Evolutionary conservation across 2,797 vertebrate genomes (phyloP), one percentile per base, ranked within the genome.

Genomic region (Myiotriccus ornatus): DNA sequence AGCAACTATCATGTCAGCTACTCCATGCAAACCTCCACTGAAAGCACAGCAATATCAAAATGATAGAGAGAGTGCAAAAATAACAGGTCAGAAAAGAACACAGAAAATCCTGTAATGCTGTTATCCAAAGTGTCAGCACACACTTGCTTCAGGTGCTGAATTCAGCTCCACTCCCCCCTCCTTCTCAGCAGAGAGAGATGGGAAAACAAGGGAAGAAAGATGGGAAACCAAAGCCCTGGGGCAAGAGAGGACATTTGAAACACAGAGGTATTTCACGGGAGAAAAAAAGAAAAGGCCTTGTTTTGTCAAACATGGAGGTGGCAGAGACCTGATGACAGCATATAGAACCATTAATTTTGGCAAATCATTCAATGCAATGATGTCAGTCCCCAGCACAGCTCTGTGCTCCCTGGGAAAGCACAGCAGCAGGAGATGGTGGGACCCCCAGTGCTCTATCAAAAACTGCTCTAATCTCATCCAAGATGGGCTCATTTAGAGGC

Each of bases 381-480:
- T 50, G 20, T 0, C 5, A 49, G n/a, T 50, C 16, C 34, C 50
- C 50, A 44, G 76, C 37, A 13, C 0, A 7, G 60, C 11, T 65
- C 59, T 1, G 1, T 12, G 18, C 37, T 70, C 35, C 28, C 28
- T 37, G 5, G 23, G 14, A 69, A 43, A 50, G 28, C 2, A 2
- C 4, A 0, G 3, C 0, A 1, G 19, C 0, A 12, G 69, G 39
- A 4, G 4, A 30, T 59, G 47, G 16, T n/a, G 4, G 5, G 16
- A 50, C 18, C 21, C 28, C 30, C 47, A 32, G 12, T 0, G 0
- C 0, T 0, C 16, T 18, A 21, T 17, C 25, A 13, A 68, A 87
- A 89, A 2, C 44, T 23, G 27, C 35, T 83, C 41, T 16, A 7
- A 52, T 50, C 43, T 65, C 25, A 5, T 12, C 47, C 11, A 0